Evolutionary conservation across 2,797 vertebrate genomes (phyloP).

Genomic region (Hybognathus amarus): DNA sequence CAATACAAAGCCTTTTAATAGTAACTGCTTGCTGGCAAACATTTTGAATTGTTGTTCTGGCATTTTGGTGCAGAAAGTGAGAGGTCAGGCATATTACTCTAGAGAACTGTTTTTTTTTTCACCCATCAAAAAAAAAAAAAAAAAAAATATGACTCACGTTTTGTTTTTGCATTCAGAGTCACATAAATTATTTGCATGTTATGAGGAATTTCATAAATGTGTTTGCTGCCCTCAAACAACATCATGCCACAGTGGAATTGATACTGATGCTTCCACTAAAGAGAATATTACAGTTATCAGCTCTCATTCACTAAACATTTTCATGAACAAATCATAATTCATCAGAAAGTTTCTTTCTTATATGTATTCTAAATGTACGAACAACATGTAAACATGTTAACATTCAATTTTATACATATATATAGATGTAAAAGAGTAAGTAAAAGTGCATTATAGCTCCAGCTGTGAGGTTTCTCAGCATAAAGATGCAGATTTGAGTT

Average conservation of each 20-base stretch:
- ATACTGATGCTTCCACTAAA: not conserved
- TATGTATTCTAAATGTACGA: not conserved
- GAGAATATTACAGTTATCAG: not conserved
- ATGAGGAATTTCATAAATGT: not conserved
- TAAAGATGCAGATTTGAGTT: not conserved
- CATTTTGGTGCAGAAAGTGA: not conserved
- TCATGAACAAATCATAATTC: not conserved
- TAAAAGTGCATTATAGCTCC: not conserved
- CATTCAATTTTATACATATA: not conserved
- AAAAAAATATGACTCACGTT: not conserved
- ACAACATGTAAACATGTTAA: not conserved
- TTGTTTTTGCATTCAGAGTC: conserved; percentile 4
- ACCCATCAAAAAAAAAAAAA: not conserved
- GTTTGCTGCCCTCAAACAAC: not conserved
- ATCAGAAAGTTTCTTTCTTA: not conserved
- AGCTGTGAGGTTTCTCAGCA: not conserved
- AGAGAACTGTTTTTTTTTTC: not conserved
- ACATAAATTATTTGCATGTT: not conserved
- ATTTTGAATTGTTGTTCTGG: not conserved
- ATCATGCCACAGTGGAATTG: not conserved
- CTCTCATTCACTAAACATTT: not conserved
- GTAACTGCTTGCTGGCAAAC: not conserved
- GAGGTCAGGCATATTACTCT: not conserved
- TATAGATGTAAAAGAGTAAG: not conserved
- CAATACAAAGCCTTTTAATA: not conserved